Percentiles rank a stretch among this genome's conserved stretches.
Evolutionary conservation across 2,113 vertebrate species (phyloP).

Genomic region (Petroica traversi): DNA sequence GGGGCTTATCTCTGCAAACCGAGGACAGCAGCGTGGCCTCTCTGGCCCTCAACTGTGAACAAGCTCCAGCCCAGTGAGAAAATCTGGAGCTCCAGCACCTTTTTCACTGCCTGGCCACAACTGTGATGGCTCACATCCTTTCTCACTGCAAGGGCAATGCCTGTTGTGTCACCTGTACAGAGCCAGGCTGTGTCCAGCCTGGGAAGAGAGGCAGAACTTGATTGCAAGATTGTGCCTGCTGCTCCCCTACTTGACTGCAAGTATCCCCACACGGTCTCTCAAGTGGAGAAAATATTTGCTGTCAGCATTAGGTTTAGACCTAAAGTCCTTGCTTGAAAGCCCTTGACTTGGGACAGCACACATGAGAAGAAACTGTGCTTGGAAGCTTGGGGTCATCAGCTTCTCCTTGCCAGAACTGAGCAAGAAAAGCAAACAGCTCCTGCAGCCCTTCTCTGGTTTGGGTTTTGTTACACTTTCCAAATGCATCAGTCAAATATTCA

Average conservation of each 20-base stretch:
- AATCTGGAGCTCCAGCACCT: neutral
- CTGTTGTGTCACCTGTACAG: neutral
- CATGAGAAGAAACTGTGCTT: neutral
- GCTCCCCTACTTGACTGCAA: neutral
- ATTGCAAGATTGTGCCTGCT: fast-evolving
- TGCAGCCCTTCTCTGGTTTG: neutral
- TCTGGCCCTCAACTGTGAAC: neutral
- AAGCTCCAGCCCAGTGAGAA: neutral
- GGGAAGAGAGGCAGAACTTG: neutral
- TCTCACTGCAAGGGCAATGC: fast-evolving
- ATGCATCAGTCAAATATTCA: neutral
- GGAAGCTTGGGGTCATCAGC: neutral
- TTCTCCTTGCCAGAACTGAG: neutral
- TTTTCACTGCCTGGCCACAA: neutral
- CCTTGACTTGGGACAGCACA: neutral
- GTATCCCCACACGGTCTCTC: neutral
- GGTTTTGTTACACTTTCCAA: conserved; percentile 25
- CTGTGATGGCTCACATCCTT: neutral
- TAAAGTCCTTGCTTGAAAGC: neutral
- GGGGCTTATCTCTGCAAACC: neutral
- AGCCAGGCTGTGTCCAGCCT: neutral
- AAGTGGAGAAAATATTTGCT: neutral
- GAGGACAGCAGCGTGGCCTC: neutral
- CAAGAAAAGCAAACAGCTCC: conserved; percentile 43
- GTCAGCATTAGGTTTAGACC: neutral